Base-by-base conservation (phyloP, 2,113 vertebrate genomes). In the Choloepus hoffmanni region DNA sequence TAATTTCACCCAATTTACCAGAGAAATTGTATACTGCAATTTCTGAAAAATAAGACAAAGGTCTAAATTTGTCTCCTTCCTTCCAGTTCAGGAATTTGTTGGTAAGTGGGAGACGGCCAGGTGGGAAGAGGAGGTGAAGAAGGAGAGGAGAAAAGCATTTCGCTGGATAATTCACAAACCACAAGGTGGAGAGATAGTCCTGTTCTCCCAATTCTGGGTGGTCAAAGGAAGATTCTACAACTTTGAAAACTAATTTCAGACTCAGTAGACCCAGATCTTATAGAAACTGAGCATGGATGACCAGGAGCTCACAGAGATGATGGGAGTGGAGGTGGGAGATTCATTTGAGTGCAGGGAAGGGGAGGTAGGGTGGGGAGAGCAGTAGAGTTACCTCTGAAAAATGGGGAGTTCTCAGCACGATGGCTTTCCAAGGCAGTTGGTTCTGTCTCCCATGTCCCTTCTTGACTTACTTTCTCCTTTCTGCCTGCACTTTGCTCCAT, bases 211-310 rank as follows among this genome's bases (percentile, higher is more conserved):
- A 55, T 65, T 30, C 63, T 30, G 28, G 65, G 28, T 45, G n/a
- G 72, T 60, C 55, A 72, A 77, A n/a, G 33, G n/a, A 95, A 89
- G 53, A 76, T 81, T 85, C 36, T 74, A 65, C 21, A 62, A 33
- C 36, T 90, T 50, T 82, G 76, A 63, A 94, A n/a, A 96, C 92
- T 33, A 74, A 76, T 74, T 81, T 74, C 60, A 90, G 50, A 62
- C 24, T 94, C 33, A 40, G 60, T 14, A 40, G 33, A 26, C 19
- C 36, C 55, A 67, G 33, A 60, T 55, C 26, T 62, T 33, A 70
- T 62, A 21, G 50, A 14, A 58, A n/a, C 12, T 55, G 45, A 63
- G n/a, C 13, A 7, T 68, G 67, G 67, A 7, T 19, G 10, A 68
- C 63, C 26, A 70, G 36, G 45, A 2, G 2, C 24, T 43, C 48